These are phyloP conservation scores for Dinothrombium tinctorium DNA, from an alignment of 1,140 invertebrate species.

Conservation along the genomic window DNA sequence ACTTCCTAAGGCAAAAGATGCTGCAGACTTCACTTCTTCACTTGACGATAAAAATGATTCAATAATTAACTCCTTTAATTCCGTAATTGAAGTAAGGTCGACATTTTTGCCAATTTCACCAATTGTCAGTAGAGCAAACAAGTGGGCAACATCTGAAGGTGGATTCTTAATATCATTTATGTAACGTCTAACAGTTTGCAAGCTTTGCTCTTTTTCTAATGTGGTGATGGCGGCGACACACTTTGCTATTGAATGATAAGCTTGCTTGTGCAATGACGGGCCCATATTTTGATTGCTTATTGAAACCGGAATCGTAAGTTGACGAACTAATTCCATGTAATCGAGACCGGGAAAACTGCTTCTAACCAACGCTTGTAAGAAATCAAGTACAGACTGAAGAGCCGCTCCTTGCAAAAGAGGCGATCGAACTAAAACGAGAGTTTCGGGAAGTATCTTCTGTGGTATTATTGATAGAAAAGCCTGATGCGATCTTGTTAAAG, in stretches of 20 bases:
- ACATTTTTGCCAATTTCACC: conserved; percentile 86
- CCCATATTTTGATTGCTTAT: conserved; percentile 18
- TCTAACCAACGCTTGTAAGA: conserved; percentile 64
- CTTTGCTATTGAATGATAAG: conserved; percentile 74
- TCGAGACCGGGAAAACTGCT: conserved; percentile 50
- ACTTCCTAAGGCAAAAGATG: conserved; percentile 72
- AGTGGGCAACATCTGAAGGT: conserved; percentile 26
- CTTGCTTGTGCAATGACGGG: conserved; percentile 28
- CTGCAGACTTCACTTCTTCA: conserved; percentile 62
- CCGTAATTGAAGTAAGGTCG: conserved; percentile 55
- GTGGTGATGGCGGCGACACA: conserved; percentile 78
- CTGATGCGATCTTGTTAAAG: conserved; percentile 24
- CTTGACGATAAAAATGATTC: conserved; percentile 30
- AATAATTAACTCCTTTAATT: conserved; percentile 26
- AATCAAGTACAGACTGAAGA: conserved; percentile 62
- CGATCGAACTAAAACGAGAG: conserved; percentile 61
- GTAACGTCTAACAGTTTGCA: conserved; percentile 59
- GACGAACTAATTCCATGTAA: conserved; percentile 45
- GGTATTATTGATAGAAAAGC: conserved; percentile 22
- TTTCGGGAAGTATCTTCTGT: conserved; percentile 46
- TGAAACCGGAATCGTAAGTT: conserved; percentile 25
- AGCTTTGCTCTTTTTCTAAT: conserved; percentile 37
- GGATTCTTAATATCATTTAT: conserved; percentile 42
- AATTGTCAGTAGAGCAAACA: conserved; percentile 75
- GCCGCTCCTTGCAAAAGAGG: conserved; percentile 65